Base-by-base conservation (phyloP, 2,113 vertebrate species). In the Leuciscus idus region DNA sequence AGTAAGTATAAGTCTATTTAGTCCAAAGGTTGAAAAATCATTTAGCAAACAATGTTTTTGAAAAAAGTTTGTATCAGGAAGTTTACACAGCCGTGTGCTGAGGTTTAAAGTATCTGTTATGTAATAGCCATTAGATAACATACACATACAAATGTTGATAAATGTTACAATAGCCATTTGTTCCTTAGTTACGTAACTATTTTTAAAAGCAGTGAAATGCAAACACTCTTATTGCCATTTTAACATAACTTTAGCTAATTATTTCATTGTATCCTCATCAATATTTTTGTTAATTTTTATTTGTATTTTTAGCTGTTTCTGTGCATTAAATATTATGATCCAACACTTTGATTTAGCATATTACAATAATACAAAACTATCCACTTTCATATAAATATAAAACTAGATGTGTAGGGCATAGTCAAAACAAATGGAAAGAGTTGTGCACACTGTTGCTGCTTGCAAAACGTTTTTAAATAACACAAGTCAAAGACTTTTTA, bases 71-170 rank as follows among this genome's bases (percentile, higher is more conserved):
- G 4, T 13, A 73, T 75, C 43, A 13, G 72, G 72, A 75, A 50
- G 73, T 75, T 73, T n/a, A 21, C 70, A 46, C 19, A 68, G 64
- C 7, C 13, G 2, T 33, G 30, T 68, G 30, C 64, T 19, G 21
- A 74, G 10, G 21, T n/a, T 73, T n/a, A 46, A 75, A 75, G 43
- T 48, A 12, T 46, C 11, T 48, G 72, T 28, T 75, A 75, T 75
- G 73, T 50, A 75, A 75, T 8, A 43, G 73, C 23, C 39, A 39
- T 74, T 46, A 46, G 21, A 74, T 28, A n/a, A 74, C 70, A 74
- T 21, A 46, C 39, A 12, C 8, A 46, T 6, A 10, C 21, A 46
- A 43, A 43, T 10, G 7, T 19, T 68, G 30, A 68, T 68, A 19
- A 68, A 72, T 68, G 1, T 61, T 4, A n/a, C 19, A 39, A 39